phyloP scores from a whole-genome alignment of 2,797 vertebrate genomes.

The Naso thynnoides region DNA sequence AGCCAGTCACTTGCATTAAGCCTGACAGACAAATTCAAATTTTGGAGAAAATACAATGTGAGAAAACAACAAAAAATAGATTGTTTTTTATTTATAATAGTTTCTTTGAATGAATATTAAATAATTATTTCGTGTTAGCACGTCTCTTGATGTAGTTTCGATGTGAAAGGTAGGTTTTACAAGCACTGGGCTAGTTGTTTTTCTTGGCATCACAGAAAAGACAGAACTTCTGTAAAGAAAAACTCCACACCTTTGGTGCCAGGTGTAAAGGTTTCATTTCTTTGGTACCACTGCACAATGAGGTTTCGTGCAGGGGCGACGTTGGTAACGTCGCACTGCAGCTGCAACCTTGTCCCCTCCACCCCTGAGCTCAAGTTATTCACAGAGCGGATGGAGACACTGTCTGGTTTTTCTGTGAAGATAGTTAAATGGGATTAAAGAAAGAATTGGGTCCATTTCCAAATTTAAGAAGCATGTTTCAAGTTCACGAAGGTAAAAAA shows the following conservation, averaged over 20 bases:
- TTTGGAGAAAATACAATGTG: neutral
- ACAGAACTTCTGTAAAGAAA: neutral
- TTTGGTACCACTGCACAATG: slow-evolving; percentile 70
- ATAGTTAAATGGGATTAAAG: neutral
- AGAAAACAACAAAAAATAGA: neutral
- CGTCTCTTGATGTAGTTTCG: neutral
- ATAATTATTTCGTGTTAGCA: neutral
- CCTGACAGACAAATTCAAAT: slow-evolving; percentile 33
- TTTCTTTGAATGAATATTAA: neutral
- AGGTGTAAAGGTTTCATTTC: slow-evolving; percentile 21
- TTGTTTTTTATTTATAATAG: too few relatives aligned
- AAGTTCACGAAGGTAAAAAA: neutral
- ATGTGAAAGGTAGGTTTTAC: neutral
- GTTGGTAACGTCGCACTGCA: slow-evolving; percentile 73
- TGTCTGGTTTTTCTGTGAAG: slow-evolving; percentile 70
- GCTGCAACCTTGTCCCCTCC: slow-evolving; percentile 41
- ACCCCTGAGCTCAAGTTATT: neutral
- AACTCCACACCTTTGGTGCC: slow-evolving; percentile 28
- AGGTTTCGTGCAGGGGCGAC: slow-evolving; percentile 67
- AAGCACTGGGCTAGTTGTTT: neutral
- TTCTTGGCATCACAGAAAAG: neutral
- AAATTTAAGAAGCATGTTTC: neutral
- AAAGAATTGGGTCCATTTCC: neutral
- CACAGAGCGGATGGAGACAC: slow-evolving; percentile 43
- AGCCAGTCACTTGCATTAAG: slow-evolving; percentile 12